A percentile compares a stretch with the other conserved stretches of the same genome.
Conservation (phyloP, 2,888 invertebrate genomes). For the Lycocerus yunnanus region DNA sequence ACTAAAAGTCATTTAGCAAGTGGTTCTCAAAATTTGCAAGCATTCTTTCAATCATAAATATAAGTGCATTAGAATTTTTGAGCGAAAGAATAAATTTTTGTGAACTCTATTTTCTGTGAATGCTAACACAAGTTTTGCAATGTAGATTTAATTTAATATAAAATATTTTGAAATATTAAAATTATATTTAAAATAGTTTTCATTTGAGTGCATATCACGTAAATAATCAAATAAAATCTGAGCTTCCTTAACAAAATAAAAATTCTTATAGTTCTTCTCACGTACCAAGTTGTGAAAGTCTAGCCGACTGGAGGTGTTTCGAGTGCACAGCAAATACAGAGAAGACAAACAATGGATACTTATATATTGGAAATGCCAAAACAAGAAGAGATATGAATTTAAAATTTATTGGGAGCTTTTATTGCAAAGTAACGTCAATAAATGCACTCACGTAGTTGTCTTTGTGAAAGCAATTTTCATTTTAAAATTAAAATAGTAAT, state of each 20-base stretch:
- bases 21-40: neutral
- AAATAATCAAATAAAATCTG: constrained; percentile 10
- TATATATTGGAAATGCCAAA: neutral
- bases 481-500: neutral
- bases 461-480: neutral
- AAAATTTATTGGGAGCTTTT: neutral
- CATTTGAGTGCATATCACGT: neutral
- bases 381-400: neutral
- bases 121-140: neutral
- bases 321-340: constrained; percentile 10
- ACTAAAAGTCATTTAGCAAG: neutral
- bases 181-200: neutral
- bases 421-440: neutral
- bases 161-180: too few species aligned
- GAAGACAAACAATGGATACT: constrained; percentile 2
- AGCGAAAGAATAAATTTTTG: too few species aligned
- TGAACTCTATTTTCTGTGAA: neutral
- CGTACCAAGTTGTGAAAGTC: constrained; percentile 9
- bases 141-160: neutral
- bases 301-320: constrained; percentile 1
- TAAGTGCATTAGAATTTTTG: too few species aligned
- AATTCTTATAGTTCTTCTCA: constrained; percentile 13
- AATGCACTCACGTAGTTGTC: neutral
- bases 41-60: too few species aligned
- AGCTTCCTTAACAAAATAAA: constrained; percentile 6